Base-by-base conservation (phyloP, 2,113 vertebrate genomes). In the Cairina moschata region DNA sequence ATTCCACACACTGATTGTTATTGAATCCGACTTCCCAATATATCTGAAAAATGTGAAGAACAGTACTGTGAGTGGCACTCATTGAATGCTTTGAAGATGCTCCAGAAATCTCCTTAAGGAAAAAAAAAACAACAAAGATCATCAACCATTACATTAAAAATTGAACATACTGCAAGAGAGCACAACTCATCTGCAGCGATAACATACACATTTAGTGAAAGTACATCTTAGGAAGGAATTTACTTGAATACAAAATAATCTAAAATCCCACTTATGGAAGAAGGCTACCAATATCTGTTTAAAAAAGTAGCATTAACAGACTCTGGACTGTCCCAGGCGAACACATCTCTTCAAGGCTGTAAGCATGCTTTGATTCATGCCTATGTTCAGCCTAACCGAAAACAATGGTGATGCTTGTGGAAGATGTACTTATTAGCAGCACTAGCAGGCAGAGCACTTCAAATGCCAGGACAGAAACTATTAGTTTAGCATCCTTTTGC, bases 1-100 rank as follows among this genome's bases (percentile, higher is more conserved):
- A 97, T 99, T 99, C 99, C 99, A 99, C 63, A 99, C 99, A 3
- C 99, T 99, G 98, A 99, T 99, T 1, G 99, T 99, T 98, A 99
- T 99, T 32, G 99, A 99, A 95, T 99, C 99, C 0, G 99, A 99
- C 92, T 99, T 99, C 72, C 99, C 99, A 63, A 99, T 99, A 77
- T 99, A 99, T 91, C 99, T 99, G 97, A 73, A 97, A 97, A 89
- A 96, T 0, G 74, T 13, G 72, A 63, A 86, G 81, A 92, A 62
- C 36, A 81, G 21, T 2, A 38, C 50, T 22, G 94, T 93, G 93
- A 97, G 14, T 77, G 25, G 56, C 42, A 60, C 34, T 90, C 55
- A 34, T 79, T 84, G 71, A 46, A 74, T 9, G 34, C 36, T 74
- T 9, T 1, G 48, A 72, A 17, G 6, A 87, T 17, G 55, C 32